phyloP scores from a whole-genome alignment of 2,888 invertebrate species.

The Phytoseiulus persimilis region DNA sequence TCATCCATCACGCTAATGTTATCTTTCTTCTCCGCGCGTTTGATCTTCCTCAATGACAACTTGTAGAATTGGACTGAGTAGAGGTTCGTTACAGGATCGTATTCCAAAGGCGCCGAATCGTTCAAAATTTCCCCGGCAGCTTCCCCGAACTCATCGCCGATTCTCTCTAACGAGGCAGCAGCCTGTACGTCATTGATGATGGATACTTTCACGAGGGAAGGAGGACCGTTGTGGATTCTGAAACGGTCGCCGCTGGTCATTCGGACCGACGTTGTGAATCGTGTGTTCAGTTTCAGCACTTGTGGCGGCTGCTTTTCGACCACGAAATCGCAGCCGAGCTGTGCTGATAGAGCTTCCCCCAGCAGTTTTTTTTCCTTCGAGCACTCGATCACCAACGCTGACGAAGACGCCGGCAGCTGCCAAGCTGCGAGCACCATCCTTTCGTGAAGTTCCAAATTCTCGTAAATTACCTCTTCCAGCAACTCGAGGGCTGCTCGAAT shows the following conservation, averaged over 20 bases:
- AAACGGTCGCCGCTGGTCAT: constrained; percentile 81
- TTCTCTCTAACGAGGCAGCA: constrained; percentile 66
- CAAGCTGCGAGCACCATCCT: too few species aligned
- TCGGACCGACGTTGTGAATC: constrained; percentile 84
- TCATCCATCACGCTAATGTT: constrained; percentile 93
- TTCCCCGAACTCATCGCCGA: constrained; percentile 55
- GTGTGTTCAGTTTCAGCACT: constrained; percentile 91
- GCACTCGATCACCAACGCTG: constrained; percentile 55
- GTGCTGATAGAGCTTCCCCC: constrained; percentile 53
- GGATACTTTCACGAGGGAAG: constrained; percentile 61
- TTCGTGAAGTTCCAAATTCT: too few species aligned
- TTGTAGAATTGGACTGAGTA: constrained; percentile 77
- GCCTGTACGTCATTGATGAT: constrained; percentile 75
- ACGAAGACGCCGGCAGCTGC: too few species aligned
- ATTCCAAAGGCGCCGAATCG: constrained; percentile 87
- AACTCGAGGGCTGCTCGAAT: too few species aligned
- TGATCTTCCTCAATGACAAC: constrained; percentile 77
- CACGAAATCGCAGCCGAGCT: constrained; percentile 66
- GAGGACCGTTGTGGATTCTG: constrained; percentile 85
- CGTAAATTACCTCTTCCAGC: too few species aligned
- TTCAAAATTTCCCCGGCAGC: constrained; percentile 81
- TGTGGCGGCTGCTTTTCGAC: constrained; percentile 95
- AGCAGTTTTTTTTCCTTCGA: constrained; percentile 60
- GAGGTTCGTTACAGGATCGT: constrained; percentile 72
- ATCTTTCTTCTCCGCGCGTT: constrained; percentile 87